These are phyloP conservation scores for Sterna hirundo DNA, from an alignment of 2,113 vertebrate genomes.

Conservation along the genomic window DNA sequence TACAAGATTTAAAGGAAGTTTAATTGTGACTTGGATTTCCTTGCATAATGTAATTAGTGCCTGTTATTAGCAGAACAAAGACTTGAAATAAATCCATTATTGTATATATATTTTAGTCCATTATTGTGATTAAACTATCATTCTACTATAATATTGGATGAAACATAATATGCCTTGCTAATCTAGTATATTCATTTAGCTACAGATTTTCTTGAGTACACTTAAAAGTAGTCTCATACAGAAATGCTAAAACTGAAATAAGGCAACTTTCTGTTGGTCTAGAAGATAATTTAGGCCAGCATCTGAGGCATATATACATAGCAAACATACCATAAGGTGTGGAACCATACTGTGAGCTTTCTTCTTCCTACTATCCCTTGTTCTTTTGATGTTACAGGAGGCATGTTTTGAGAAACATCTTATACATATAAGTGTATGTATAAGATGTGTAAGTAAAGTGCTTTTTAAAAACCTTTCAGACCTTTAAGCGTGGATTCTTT, in stretches of 20 bases:
- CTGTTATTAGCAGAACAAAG: conserved; percentile 25
- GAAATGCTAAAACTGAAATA: background rate
- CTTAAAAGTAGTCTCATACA: background rate
- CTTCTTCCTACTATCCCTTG: background rate
- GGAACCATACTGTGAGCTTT: background rate
- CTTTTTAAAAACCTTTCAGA: background rate
- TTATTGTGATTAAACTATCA: conserved; percentile 10
- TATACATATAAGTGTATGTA: background rate
- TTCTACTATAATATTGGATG: background rate
- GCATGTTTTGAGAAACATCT: background rate
- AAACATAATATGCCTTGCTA: background rate
- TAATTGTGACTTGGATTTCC: background rate
- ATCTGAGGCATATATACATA: background rate
- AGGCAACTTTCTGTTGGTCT: background rate
- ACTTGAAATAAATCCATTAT: conserved; percentile 4
- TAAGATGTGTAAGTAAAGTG: background rate
- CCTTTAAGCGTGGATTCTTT: background rate
- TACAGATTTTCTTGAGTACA: background rate
- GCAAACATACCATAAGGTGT: background rate
- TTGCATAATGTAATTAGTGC: conserved; percentile 15
- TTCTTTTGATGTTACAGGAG: background rate
- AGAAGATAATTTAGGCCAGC: background rate
- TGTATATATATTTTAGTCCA: background rate
- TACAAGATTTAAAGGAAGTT: background rate
- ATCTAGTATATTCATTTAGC: background rate